Conservation (phyloP, 1,140 invertebrate genomes). For the Drosophila eugracilis region DNA sequence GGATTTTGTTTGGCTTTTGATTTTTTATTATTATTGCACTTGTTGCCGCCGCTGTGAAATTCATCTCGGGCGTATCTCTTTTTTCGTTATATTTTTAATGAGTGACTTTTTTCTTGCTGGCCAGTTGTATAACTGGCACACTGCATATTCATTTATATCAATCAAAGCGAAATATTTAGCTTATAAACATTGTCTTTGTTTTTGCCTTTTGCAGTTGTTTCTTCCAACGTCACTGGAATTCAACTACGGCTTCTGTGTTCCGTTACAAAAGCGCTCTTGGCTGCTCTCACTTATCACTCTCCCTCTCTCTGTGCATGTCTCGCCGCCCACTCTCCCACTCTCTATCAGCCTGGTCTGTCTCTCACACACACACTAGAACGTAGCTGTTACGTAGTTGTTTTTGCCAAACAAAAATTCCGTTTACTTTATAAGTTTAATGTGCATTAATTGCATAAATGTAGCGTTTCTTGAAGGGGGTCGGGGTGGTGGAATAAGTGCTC, state of each 20-base stretch:
- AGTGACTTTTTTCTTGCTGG: constrained; percentile 47
- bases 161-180: constrained; percentile 51
- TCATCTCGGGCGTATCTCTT: constrained; percentile 41
- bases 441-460: constrained; percentile 49
- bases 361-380: constrained; percentile 32
- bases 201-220: constrained; percentile 54
- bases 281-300: constrained; percentile 63
- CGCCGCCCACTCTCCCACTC: constrained; percentile 8
- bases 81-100: no score
- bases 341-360: constrained; percentile 36
- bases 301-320: constrained; percentile 9
- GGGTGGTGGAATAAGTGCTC: constrained; percentile 24
- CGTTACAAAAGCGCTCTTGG: constrained; percentile 47
- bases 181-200: constrained; percentile 46
- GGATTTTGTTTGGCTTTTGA: constrained; percentile 53
- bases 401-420: constrained; percentile 63
- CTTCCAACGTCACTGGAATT: constrained; percentile 71
- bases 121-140: constrained; percentile 49
- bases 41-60: constrained; percentile 30
- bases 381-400: constrained; percentile 79
- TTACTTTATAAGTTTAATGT: constrained; percentile 37
- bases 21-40: constrained; percentile 67
- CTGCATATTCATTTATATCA: constrained; percentile 76
- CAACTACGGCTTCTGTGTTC: constrained; percentile 75
- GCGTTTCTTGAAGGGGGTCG: constrained; percentile 22